Evolutionary conservation across 2,113 vertebrate genomes (phyloP).

Genomic region (Archocentrus centrarchus): DNA sequence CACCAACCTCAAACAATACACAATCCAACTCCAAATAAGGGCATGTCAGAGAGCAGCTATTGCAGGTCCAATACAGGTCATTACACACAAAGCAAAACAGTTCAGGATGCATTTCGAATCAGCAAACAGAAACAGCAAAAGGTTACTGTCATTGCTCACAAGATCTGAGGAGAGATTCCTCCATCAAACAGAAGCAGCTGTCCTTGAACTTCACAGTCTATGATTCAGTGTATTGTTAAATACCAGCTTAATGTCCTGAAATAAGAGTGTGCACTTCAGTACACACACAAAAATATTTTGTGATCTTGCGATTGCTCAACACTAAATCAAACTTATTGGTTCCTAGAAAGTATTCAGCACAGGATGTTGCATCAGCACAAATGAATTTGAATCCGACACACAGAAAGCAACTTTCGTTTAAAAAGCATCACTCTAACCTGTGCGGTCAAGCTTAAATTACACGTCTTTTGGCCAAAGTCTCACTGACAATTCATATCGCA

Average conservation of each 20-base stretch:
- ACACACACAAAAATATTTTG: neutral
- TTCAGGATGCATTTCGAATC: conserved; percentile 8
- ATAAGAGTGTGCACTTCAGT: neutral
- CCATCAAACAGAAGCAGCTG: conserved; percentile 17
- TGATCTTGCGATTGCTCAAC: neutral
- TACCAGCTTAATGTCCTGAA: neutral
- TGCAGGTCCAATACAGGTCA: neutral
- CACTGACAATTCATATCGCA: neutral
- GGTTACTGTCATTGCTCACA: neutral
- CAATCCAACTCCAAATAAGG: neutral
- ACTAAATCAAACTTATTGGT: neutral
- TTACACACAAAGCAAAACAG: neutral
- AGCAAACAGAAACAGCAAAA: neutral
- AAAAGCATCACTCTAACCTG: neutral
- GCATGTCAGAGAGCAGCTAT: neutral
- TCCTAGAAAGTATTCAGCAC: neutral
- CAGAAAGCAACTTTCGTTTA: neutral
- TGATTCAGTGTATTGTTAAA: neutral
- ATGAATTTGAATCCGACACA: neutral
- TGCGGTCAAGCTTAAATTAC: neutral
- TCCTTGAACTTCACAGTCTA: conserved; percentile 10
- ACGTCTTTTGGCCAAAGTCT: neutral
- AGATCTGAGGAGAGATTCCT: neutral
- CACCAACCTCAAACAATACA: neutral
- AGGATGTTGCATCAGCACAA: neutral